Conservation (phyloP, 2,113 vertebrate species). For the Mionectes macconnelli region DNA sequence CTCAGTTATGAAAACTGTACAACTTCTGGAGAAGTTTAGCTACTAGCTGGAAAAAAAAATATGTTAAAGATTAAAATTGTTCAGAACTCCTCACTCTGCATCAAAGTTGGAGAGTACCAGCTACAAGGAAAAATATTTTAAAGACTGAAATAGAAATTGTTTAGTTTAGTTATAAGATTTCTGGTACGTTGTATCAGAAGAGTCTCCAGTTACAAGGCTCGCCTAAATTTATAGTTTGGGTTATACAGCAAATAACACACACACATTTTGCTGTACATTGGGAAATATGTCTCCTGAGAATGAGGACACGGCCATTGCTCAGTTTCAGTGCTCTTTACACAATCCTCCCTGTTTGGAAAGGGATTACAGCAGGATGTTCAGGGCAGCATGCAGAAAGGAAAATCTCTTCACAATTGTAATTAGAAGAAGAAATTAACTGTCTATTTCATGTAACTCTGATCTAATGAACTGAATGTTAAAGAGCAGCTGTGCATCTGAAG, state of each 20-base stretch:
- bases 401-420: not conserved
- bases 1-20: not conserved
- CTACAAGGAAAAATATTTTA: not conserved
- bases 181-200: not conserved
- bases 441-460: not conserved
- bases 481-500: not conserved
- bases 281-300: not conserved
- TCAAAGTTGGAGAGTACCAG: not conserved
- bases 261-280: not conserved
- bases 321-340: not conserved
- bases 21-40: not conserved
- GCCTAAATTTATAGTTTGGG: not conserved
- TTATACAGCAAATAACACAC: fast-evolving
- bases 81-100: not conserved
- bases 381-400: not conserved
- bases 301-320: not conserved
- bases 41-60: not conserved
- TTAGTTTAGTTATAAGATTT: not conserved
- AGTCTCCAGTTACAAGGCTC: not conserved
- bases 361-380: not conserved
- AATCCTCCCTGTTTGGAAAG: not conserved
- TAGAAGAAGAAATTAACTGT: not conserved
- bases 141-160: not conserved
- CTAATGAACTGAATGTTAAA: not conserved
- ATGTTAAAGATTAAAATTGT: not conserved